A percentile compares a stretch with the other conserved stretches of the same genome.
Evolutionary conservation across 1,140 invertebrate species (phyloP).

Genomic region (Mesaphorura yosii): DNA sequence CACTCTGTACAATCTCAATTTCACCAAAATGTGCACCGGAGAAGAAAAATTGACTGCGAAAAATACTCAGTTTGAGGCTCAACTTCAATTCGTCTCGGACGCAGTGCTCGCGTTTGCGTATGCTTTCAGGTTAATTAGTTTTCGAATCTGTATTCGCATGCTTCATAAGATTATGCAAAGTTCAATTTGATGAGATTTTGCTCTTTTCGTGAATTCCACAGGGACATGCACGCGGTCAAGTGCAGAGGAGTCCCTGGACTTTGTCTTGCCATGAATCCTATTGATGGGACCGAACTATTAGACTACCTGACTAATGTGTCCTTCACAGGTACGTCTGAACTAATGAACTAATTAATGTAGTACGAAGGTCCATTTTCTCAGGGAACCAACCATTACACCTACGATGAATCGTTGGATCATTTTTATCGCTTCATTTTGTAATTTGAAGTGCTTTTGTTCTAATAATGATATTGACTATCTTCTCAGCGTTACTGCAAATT

Average conservation of each 20-base stretch:
- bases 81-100: slow-evolving; percentile 84
- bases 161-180: no score
- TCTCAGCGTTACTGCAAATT: no score
- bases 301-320: slow-evolving; percentile 69
- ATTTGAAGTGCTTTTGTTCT: no score
- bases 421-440: no score
- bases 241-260: slow-evolving; percentile 58
- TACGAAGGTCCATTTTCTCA: neutral
- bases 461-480: no score
- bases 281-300: slow-evolving; percentile 68
- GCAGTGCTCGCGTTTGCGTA: slow-evolving; percentile 83
- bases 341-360: neutral
- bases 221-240: slow-evolving; percentile 69
- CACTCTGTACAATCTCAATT: slow-evolving; percentile 70
- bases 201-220: no score
- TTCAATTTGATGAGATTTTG: no score
- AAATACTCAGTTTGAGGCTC: slow-evolving; percentile 73
- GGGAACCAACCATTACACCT: slow-evolving; percentile 1
- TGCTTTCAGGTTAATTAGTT: slow-evolving; percentile 56
- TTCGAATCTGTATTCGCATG: no score
- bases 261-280: slow-evolving; percentile 76
- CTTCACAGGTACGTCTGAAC: slow-evolving; percentile 62
- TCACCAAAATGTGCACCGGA: slow-evolving; percentile 50
- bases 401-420: no score
- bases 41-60: slow-evolving; percentile 55